Conservation (phyloP, 2,888 invertebrate species). For the Furcula furcula region DNA sequence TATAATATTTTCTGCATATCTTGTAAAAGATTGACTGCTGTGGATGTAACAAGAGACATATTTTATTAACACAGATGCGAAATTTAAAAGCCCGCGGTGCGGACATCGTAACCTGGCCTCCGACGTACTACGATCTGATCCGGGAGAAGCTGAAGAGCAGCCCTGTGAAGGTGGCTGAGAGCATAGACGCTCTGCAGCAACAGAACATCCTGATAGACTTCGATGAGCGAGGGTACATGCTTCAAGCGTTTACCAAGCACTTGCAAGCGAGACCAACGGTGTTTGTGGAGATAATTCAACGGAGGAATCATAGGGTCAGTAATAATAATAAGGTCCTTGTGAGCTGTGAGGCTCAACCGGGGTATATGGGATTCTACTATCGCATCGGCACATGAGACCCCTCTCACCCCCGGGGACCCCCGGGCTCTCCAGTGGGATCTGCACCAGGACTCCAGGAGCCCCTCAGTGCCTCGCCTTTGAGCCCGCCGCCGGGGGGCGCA, state of each 20-base stretch:
- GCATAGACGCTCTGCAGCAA: conserved; percentile 89
- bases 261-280: conserved; percentile 97
- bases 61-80: conserved; percentile 73
- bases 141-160: conserved; percentile 87
- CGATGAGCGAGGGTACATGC: conserved; percentile 97
- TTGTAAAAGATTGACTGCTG: too few relatives aligned
- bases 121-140: conserved; percentile 93
- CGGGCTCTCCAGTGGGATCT: too few relatives aligned
- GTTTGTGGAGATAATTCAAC: conserved; percentile 97
- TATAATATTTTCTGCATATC: too few relatives aligned
- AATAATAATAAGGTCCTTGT: too few relatives aligned
- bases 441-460: too few relatives aligned
- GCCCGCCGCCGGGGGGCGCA: too few relatives aligned
- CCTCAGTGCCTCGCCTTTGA: too few relatives aligned
- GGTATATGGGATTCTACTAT: too few relatives aligned
- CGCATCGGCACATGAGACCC: too few relatives aligned
- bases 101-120: conserved; percentile 93
- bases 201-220: conserved; percentile 96
- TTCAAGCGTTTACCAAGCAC: conserved; percentile 97
- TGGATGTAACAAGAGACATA: too few relatives aligned
- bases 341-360: too few relatives aligned
- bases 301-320: conserved; percentile 94
- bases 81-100: conserved; percentile 91
- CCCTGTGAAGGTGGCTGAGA: conserved; percentile 86
- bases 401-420: too few relatives aligned